Evolutionary conservation across 2,888 invertebrate species (phyloP).

Genomic region (Trissoscelio sp.): DNA sequence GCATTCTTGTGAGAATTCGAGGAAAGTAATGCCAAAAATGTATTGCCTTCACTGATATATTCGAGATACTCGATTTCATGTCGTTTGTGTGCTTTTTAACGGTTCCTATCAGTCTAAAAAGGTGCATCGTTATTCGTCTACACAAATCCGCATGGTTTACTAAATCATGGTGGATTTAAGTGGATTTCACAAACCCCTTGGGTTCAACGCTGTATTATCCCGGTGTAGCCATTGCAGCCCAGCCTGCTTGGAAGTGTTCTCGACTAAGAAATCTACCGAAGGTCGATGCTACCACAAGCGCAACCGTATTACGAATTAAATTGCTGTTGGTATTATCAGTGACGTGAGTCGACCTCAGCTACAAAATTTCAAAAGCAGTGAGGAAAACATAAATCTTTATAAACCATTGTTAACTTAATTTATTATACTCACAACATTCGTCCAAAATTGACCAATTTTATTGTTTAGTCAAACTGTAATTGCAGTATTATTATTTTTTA

Average conservation of each 20-base stretch:
- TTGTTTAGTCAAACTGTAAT: too few species aligned
- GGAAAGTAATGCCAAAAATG: slow-evolving; percentile 47
- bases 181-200: slow-evolving; percentile 81
- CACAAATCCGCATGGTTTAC: slow-evolving; percentile 76
- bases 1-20: slow-evolving; percentile 31
- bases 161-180: slow-evolving; percentile 82
- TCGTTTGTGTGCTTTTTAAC: slow-evolving; percentile 75
- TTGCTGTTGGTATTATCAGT: slow-evolving; percentile 62
- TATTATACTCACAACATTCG: too few species aligned
- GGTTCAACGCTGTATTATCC: slow-evolving; percentile 79
- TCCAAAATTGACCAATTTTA: too few species aligned
- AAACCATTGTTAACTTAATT: slow-evolving; percentile 47
- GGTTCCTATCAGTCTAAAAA: slow-evolving; percentile 79
- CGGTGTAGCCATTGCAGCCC: slow-evolving; percentile 76
- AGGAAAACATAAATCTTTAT: slow-evolving; percentile 52
- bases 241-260: slow-evolving; percentile 66
- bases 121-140: slow-evolving; percentile 76
- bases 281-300: slow-evolving; percentile 66
- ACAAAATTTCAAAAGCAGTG: slow-evolving; percentile 48
- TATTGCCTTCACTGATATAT: slow-evolving; percentile 49
- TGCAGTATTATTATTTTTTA: too few species aligned
- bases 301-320: slow-evolving; percentile 66
- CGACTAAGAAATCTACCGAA: slow-evolving; percentile 69
- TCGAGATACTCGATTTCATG: slow-evolving; percentile 51
- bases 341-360: slow-evolving; percentile 50